Evolutionary conservation across 2,797 vertebrate species (phyloP).

Genomic region (Phrynocephalus forsythii): DNA sequence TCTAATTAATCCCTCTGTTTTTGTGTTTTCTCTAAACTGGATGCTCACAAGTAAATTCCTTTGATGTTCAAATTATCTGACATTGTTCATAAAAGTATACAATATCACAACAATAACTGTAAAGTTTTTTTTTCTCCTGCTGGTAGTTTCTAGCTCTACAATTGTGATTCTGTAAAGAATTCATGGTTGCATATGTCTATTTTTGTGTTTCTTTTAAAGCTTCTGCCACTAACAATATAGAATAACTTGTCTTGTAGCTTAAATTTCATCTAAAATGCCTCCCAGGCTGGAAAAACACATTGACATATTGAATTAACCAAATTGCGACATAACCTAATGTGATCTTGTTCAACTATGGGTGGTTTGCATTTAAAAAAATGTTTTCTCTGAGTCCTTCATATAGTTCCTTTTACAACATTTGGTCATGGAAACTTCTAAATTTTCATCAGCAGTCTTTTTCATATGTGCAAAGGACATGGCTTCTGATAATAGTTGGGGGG

Average conservation of each 20-base stretch:
- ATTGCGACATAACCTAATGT: neutral
- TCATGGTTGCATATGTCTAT: neutral
- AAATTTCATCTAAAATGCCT: constrained; percentile 4
- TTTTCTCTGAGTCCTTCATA: neutral
- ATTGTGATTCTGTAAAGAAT: no score
- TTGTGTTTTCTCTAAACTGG: neutral
- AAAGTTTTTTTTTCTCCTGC: neutral
- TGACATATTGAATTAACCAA: neutral
- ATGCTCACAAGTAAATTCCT: neutral
- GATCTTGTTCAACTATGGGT: constrained; percentile 4
- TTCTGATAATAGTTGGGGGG: neutral
- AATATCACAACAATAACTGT: neutral
- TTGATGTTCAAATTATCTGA: neutral
- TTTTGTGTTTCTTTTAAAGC: neutral
- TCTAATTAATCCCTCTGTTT: no score
- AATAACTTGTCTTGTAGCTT: neutral
- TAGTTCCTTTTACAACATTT: neutral
- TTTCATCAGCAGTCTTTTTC: neutral
- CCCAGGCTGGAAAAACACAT: constrained; percentile 8
- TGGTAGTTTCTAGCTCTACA: no score
- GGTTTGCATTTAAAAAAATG: neutral
- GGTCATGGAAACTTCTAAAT: neutral
- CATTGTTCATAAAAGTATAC: neutral
- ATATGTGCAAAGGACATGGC: no score
- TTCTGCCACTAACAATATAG: neutral